Evolutionary conservation across 2,113 vertebrate species (phyloP), one percentile per base, ranked within the genome.

Genomic region (Hemiprocne comata): DNA sequence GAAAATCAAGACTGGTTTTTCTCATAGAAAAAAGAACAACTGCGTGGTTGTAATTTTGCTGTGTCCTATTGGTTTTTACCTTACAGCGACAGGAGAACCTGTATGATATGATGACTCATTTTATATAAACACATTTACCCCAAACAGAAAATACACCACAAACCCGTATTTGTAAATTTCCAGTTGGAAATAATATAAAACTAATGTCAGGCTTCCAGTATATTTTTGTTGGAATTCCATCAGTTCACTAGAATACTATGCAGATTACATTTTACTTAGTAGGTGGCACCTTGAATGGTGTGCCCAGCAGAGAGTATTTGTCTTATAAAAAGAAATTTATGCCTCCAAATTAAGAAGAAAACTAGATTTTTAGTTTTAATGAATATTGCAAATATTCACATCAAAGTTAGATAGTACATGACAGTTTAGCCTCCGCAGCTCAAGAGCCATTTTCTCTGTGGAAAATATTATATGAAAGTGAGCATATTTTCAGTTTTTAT

Each of bases 121-220:
- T 94, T 36, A 44, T 76, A 24, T 21, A 67, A 89, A 58, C 61
- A 5, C 65, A 53, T 65, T 60, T 92, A 78, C n/a, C 15, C 40
- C 29, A 89, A 89, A 17, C 34, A 80, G 23, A 74, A 86, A 83
- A 71, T 42, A 64, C 28, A 38, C 12, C 10, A 6, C 3, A 6
- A 83, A 92, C 13, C 34, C 9, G 9, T 46, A 46, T 25, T 90
- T 89, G 60, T 38, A 92, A 93, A 91, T n/a, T 92, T 69, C 67
- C 77, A 61, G 29, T 75, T 85, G 77, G 80, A 92, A 95, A 66
- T 74, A 87, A 81, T 82, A 8, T 42, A 82, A 92, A 95, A 78
- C 50, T 80, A 69, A 64, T 88, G 72, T 51, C 86, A 87, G 21
- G 7, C 26, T 94, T 94, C 76, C 80, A 78, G 70, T 42, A 12